Conservation (phyloP, 2,113 vertebrate genomes). For the Lepus americanus region DNA sequence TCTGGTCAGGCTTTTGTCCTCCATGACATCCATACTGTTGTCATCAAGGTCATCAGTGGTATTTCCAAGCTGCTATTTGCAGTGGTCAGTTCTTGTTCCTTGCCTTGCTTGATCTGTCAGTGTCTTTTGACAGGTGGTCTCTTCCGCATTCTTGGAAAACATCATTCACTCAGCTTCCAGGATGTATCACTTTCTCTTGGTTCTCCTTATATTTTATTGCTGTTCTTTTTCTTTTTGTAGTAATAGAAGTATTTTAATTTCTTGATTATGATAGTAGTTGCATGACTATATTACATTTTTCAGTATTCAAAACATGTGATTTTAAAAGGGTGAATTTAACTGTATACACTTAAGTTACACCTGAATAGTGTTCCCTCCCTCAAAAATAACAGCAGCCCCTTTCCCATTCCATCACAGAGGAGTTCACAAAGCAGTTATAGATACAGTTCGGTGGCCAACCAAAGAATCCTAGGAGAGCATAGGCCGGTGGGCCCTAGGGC, state of each 20-base stretch:
- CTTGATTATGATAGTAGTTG: background rate
- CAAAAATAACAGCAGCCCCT: background rate
- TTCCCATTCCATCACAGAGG: background rate
- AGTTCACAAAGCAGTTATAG: background rate
- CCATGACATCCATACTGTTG: background rate
- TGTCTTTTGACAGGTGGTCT: background rate
- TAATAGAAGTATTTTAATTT: background rate
- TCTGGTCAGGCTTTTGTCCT: constrained; percentile 39
- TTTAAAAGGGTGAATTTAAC: constrained; percentile 18
- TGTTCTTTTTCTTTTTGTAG: background rate
- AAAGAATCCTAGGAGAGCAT: background rate
- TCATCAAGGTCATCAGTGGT: background rate
- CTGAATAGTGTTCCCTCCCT: background rate
- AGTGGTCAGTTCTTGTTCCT: background rate
- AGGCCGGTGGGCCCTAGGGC: background rate
- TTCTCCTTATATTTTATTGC: background rate
- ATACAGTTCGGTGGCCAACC: background rate
- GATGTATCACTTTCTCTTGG: background rate
- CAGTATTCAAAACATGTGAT: constrained; percentile 35
- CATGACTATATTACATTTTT: background rate
- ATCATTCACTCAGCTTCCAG: background rate
- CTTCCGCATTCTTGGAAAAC: background rate
- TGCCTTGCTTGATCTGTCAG: background rate
- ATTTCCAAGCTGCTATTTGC: constrained; percentile 11
- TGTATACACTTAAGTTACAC: background rate